A percentile compares a stretch with the other conserved stretches of the same genome.
Evolutionary conservation across 2,113 vertebrate species (phyloP).

Genomic region (Cervus canadensis): DNA sequence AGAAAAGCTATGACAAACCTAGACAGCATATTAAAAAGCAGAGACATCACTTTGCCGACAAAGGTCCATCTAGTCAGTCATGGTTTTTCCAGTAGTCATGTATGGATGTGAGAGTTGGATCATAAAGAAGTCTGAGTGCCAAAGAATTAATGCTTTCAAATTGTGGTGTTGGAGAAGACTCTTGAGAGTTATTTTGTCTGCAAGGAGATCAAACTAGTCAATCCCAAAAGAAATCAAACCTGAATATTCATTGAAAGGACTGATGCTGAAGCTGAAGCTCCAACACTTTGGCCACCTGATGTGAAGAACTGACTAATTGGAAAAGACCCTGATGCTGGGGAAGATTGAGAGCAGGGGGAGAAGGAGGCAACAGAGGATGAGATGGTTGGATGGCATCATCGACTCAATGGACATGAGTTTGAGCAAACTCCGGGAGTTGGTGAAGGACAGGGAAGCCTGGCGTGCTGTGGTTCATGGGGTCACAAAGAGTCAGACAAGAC

Average conservation of each 20-base stretch:
- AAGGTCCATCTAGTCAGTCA: neutral
- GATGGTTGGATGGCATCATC: neutral
- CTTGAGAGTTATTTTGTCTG: neutral
- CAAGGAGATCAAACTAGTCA: neutral
- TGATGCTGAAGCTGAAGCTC: neutral
- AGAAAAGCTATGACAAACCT: neutral
- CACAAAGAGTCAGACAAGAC: neutral
- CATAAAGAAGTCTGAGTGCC: neutral
- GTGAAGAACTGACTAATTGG: neutral
- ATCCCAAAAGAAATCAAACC: neutral
- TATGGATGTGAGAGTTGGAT: neutral
- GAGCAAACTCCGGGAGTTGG: accelerated
- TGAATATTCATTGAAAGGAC: neutral
- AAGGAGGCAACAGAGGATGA: neutral
- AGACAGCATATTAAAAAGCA: neutral
- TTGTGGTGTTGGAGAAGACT: neutral
- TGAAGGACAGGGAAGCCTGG: neutral
- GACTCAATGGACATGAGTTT: neutral
- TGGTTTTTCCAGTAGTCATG: neutral
- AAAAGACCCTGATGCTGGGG: neutral
- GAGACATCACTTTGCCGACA: neutral
- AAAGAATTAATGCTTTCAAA: neutral
- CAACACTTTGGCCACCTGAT: neutral
- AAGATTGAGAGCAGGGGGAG: neutral
- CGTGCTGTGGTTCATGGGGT: neutral